Conservation (phyloP, 1,140 invertebrate genomes). For the Ooceraea biroi region DNA sequence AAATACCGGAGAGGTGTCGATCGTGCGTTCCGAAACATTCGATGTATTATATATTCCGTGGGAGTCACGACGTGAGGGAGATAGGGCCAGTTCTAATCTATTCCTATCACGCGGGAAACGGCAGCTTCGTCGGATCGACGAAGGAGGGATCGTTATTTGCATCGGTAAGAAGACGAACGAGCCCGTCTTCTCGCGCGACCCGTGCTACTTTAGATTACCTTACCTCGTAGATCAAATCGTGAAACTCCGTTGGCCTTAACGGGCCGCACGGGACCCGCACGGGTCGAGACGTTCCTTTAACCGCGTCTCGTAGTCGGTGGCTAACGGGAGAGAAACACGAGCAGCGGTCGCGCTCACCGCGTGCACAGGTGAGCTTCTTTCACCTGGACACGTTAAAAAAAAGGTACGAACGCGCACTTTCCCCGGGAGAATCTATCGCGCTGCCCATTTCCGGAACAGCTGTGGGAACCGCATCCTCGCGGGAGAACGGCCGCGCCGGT, state of each 20-base stretch:
- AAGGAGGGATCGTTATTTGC: slow-evolving; percentile 46
- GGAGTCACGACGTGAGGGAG: neutral
- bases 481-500: slow-evolving; percentile 9
- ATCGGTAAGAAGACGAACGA: slow-evolving; percentile 56
- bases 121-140: slow-evolving; percentile 23
- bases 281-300: slow-evolving; percentile 33
- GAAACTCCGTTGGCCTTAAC: slow-evolving; percentile 51
- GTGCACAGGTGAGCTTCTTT: slow-evolving; percentile 53
- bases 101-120: slow-evolving; percentile 22
- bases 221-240: slow-evolving; percentile 56
- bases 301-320: slow-evolving; percentile 28
- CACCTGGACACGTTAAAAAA: slow-evolving; percentile 51
- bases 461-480: slow-evolving; percentile 45
- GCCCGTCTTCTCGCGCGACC: slow-evolving; percentile 18
- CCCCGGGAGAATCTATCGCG: slow-evolving; percentile 43
- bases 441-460: slow-evolving; percentile 5
- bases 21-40: neutral
- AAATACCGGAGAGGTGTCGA: neutral
- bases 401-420: slow-evolving; percentile 53
- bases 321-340: slow-evolving; percentile 42
- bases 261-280: slow-evolving; percentile 36
- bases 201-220: slow-evolving; percentile 46
- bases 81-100: slow-evolving; percentile 30
- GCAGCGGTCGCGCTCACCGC: neutral
- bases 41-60: neutral